phyloP scores from a whole-genome alignment of 2,888 invertebrate genomes.

The Alsophila aescularia region DNA sequence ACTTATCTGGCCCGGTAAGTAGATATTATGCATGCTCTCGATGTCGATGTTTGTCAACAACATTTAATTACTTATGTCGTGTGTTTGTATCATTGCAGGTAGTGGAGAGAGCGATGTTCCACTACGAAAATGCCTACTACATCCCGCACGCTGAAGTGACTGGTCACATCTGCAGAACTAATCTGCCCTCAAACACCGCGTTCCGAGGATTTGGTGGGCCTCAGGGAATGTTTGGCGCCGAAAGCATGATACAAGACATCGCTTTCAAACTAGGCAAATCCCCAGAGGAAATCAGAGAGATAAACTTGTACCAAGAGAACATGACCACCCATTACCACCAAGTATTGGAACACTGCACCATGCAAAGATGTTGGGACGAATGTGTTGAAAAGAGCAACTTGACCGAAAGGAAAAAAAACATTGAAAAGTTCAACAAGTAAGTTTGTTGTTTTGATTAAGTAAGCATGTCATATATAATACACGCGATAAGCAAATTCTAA shows the following conservation, averaged over 20 bases:
- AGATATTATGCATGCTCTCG: background rate
- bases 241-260: constrained; percentile 90
- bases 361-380: constrained; percentile 91
- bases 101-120: constrained; percentile 92
- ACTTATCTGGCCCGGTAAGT: constrained; percentile 91
- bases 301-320: constrained; percentile 93
- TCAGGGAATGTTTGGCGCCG: constrained; percentile 94
- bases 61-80: constrained; percentile 1
- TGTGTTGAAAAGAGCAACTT: constrained; percentile 88
- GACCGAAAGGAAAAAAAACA: constrained; percentile 79
- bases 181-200: constrained; percentile 96
- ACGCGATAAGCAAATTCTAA: no score
- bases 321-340: constrained; percentile 92
- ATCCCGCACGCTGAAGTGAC: constrained; percentile 89
- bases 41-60: background rate
- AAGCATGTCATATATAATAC: no score
- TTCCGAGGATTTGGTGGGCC: constrained; percentile 97
- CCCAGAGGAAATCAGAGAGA: constrained; percentile 85
- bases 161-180: constrained; percentile 93
- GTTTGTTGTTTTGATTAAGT: no score
- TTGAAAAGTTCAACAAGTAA: constrained; percentile 90
- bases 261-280: constrained; percentile 88
- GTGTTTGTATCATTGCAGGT: constrained; percentile 81
- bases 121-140: constrained; percentile 92
- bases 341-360: constrained; percentile 88